Evolutionary conservation across 2,888 invertebrate species (phyloP).

Genomic region (Conchocele bisecta): DNA sequence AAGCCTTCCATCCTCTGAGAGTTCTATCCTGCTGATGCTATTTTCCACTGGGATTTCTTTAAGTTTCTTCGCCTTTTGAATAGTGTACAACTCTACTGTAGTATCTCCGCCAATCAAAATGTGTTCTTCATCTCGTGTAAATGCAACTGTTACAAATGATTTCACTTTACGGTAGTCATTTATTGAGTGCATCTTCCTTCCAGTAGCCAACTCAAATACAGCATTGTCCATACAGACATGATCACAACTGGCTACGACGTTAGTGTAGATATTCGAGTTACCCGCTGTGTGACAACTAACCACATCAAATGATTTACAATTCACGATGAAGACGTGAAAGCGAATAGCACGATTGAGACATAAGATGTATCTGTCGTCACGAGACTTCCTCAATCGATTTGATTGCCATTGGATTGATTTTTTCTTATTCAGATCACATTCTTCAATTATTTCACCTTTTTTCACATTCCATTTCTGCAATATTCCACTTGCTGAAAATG

Average conservation of each 20-base stretch:
- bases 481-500: slow-evolving; percentile 38
- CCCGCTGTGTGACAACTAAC: slow-evolving; percentile 35
- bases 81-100: slow-evolving; percentile 41
- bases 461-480: slow-evolving; percentile 43
- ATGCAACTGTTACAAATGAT: slow-evolving; percentile 41
- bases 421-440: slow-evolving; percentile 32
- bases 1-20: slow-evolving; percentile 60
- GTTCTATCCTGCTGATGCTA: slow-evolving; percentile 54
- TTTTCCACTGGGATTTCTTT: slow-evolving; percentile 46
- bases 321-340: slow-evolving; percentile 25
- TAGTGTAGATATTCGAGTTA: slow-evolving; percentile 36
- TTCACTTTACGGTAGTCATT: slow-evolving; percentile 46
- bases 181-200: slow-evolving; percentile 52
- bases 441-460: slow-evolving; percentile 47
- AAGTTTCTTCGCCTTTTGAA: slow-evolving; percentile 38
- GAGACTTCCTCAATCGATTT: slow-evolving; percentile 28
- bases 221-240: slow-evolving; percentile 57
- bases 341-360: slow-evolving; percentile 31
- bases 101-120: slow-evolving; percentile 47
- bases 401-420: slow-evolving; percentile 38
- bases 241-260: slow-evolving; percentile 31
- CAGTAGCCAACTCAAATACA: slow-evolving; percentile 44
- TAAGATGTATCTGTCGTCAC: slow-evolving; percentile 46
- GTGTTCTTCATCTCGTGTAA: slow-evolving; percentile 48
- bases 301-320: slow-evolving; percentile 39